A percentile compares a stretch with the other conserved stretches of the same genome.
These are phyloP conservation scores for Eulithis prunata DNA, from an alignment of 2,888 invertebrate genomes.

Conservation along the genomic window DNA sequence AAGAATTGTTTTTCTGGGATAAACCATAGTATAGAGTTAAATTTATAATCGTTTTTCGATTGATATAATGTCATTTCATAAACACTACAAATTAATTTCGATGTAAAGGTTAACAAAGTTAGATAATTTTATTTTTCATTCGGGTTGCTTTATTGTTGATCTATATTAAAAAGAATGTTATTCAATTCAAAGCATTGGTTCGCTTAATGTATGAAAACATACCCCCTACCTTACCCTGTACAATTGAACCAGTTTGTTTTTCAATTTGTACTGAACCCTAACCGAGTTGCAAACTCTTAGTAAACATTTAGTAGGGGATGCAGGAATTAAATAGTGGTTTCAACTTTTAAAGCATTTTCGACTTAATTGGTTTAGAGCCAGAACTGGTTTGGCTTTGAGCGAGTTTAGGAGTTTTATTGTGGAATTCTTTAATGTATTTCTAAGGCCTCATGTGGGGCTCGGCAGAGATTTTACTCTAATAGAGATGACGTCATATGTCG, in stretches of 20 bases:
- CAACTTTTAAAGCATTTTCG: conserved; percentile 17
- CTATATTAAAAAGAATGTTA: no score
- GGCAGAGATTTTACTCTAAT: no score
- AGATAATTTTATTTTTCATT: no score
- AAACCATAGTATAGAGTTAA: no score
- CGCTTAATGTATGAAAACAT: background rate
- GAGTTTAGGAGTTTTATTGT: conserved; percentile 19
- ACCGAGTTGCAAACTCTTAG: conserved; percentile 55
- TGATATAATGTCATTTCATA: no score
- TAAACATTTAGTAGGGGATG: conserved; percentile 50
- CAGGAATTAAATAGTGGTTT: conserved; percentile 33
- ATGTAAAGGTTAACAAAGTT: no score
- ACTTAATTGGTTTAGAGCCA: conserved; percentile 17
- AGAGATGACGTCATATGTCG: no score
- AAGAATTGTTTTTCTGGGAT: no score
- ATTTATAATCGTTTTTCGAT: no score
- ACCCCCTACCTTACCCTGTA: conserved; percentile 27
- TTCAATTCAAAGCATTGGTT: no score
- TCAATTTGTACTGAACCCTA: conserved; percentile 58
- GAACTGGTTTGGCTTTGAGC: conserved; percentile 17
- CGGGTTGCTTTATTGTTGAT: no score
- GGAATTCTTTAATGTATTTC: background rate
- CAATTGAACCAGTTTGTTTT: conserved; percentile 54
- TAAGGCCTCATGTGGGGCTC: background rate
- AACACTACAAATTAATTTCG: no score